Percentiles rank a stretch among this genome's conserved stretches.
Conservation (phyloP, 2,797 vertebrate genomes). For the Nannoperca australis region DNA sequence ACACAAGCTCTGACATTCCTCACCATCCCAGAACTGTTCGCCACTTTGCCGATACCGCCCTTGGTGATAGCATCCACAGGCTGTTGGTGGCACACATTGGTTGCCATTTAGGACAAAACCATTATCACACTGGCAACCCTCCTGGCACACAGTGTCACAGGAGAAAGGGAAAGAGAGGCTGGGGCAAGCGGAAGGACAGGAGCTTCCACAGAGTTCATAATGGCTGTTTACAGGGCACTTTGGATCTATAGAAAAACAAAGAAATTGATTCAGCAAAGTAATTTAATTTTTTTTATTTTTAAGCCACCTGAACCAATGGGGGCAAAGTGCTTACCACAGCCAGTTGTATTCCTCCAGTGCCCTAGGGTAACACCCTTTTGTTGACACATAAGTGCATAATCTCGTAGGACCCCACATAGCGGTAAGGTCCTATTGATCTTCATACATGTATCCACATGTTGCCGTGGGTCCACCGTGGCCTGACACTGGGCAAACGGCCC, state of each 20-base stretch:
- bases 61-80: slow-evolving; percentile 77
- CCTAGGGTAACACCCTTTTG: slow-evolving; percentile 52
- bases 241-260: slow-evolving; percentile 54
- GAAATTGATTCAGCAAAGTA: neutral
- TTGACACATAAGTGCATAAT: slow-evolving; percentile 79
- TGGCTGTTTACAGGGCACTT: slow-evolving; percentile 78
- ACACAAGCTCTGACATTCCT: slow-evolving; percentile 70
- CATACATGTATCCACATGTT: slow-evolving; percentile 58
- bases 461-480: slow-evolving; percentile 34
- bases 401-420: slow-evolving; percentile 68
- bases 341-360: slow-evolving; percentile 75
- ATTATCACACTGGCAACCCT: slow-evolving; percentile 80
- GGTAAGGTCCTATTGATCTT: slow-evolving; percentile 37
- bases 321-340: slow-evolving; percentile 61
- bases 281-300: too few species aligned
- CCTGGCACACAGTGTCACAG: slow-evolving; percentile 75
- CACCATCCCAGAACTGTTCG: slow-evolving; percentile 73
- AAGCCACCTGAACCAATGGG: too few species aligned
- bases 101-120: slow-evolving; percentile 75
- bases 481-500: slow-evolving; percentile 78
- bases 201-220: slow-evolving; percentile 72
- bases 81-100: slow-evolving; percentile 72
- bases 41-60: slow-evolving; percentile 65
- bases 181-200: slow-evolving; percentile 78
- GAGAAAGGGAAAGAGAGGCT: slow-evolving; percentile 78